Evolutionary conservation across 2,113 vertebrate species (phyloP).

Genomic region (Calidris pygmaea): DNA sequence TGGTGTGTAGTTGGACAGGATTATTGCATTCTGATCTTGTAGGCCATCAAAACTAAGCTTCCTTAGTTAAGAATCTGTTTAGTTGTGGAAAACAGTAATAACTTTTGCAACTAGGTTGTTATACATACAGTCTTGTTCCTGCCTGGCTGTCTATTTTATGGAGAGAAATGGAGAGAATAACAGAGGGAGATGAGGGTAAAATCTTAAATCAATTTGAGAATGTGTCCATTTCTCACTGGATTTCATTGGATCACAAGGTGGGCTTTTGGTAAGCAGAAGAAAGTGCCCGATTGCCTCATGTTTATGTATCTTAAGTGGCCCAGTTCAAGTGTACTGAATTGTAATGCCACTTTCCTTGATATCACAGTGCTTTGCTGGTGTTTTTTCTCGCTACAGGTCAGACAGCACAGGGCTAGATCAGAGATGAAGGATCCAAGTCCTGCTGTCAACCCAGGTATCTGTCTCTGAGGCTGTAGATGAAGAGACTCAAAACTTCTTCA

Average conservation of each 20-base stretch:
- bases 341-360: neutral
- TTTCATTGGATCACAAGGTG: neutral
- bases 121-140: neutral
- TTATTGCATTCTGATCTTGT: neutral
- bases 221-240: neutral
- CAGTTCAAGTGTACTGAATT: neutral
- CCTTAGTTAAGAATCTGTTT: neutral
- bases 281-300: neutral
- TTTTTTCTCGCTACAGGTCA: neutral
- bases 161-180: neutral
- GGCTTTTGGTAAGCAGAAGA: neutral
- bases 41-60: neutral
- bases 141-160: neutral
- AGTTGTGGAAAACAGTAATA: neutral
- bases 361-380: neutral
- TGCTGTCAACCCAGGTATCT: neutral
- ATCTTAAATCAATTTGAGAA: neutral
- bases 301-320: neutral
- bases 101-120: neutral
- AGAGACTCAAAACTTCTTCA: neutral
- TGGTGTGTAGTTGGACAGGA: neutral
- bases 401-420: neutral
- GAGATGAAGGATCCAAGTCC: neutral
- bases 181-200: neutral
- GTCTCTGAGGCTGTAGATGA: neutral